Percentiles rank a stretch among this genome's conserved stretches.
Conservation (phyloP, 92 coral and sea anemone species). For the Chrysogorgia sp. region DNA sequence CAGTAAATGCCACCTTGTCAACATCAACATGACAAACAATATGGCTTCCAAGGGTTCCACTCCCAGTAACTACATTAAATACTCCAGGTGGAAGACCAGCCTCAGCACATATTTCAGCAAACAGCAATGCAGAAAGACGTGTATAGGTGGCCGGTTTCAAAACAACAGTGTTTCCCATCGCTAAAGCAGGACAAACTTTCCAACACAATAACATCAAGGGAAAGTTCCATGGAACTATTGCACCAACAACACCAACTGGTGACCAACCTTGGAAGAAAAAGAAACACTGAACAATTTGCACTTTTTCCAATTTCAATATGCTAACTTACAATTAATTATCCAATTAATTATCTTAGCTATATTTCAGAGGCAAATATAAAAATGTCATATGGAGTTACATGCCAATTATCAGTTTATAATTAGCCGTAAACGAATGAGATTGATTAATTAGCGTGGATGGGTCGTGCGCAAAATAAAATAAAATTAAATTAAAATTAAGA, state of each 20-base stretch:
- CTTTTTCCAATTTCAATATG: no score
- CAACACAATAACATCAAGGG: slow-evolving; percentile 93
- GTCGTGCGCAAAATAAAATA: no score
- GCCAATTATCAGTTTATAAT: no score
- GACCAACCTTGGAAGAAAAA: slow-evolving; percentile 72
- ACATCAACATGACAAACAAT: slow-evolving; percentile 88
- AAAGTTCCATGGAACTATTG: slow-evolving; percentile 99
- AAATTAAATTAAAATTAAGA: no score
- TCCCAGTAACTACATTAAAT: slow-evolving; percentile 98
- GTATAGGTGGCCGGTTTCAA: slow-evolving; percentile 98
- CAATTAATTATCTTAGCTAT: no score
- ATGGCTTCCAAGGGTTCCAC: slow-evolving; percentile 91
- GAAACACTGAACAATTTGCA: no score
- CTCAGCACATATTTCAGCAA: slow-evolving; percentile 99
- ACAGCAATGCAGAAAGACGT: slow-evolving; percentile 86
- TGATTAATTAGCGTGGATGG: no score
- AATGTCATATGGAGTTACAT: no score
- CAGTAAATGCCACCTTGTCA: slow-evolving; percentile 98
- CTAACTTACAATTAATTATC: no score
- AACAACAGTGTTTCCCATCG: slow-evolving; percentile 98
- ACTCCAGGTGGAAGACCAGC: slow-evolving; percentile 98
- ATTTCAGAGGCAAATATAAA: no score
- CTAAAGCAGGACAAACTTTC: slow-evolving; percentile 99
- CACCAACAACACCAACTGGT: slow-evolving; percentile 94
- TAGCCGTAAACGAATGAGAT: no score